Conservation (phyloP, 2,113 vertebrate genomes). For the Dipodomys spectabilis region DNA sequence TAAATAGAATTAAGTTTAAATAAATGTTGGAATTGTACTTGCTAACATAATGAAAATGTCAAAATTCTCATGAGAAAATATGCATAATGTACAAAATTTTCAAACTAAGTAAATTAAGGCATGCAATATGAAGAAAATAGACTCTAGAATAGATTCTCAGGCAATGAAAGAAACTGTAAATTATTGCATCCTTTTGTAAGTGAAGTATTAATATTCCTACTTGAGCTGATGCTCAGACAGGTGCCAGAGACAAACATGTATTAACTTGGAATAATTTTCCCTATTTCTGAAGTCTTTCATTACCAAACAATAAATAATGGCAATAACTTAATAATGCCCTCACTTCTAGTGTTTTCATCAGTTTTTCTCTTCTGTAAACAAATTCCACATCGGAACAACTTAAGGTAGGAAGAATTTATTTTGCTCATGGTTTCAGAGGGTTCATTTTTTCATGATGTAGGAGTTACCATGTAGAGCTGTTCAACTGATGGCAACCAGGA, state of each 20-base stretch:
- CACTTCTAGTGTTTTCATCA: no score
- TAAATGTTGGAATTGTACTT: neutral
- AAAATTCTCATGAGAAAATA: neutral
- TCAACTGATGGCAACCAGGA: neutral
- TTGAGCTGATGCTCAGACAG: neutral
- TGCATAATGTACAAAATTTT: neutral
- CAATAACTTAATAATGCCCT: neutral
- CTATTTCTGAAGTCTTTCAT: neutral
- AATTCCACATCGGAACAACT: neutral
- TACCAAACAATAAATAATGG: neutral
- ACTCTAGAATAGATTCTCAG: no score
- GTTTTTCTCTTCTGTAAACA: neutral
- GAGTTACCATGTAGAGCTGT: neutral
- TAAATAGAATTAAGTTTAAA: constrained; percentile 8
- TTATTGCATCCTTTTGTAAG: neutral
- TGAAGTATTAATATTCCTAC: neutral
- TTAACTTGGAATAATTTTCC: neutral
- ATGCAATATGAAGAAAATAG: neutral
- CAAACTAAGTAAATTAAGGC: neutral
- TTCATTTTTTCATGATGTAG: neutral
- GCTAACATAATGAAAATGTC: neutral
- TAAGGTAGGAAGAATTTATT: neutral
- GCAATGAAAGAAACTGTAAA: neutral
- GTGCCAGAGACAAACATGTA: neutral
- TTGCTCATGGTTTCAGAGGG: neutral